Conservation (phyloP, 2,888 invertebrate species). For the Ennomos quercinarius region DNA sequence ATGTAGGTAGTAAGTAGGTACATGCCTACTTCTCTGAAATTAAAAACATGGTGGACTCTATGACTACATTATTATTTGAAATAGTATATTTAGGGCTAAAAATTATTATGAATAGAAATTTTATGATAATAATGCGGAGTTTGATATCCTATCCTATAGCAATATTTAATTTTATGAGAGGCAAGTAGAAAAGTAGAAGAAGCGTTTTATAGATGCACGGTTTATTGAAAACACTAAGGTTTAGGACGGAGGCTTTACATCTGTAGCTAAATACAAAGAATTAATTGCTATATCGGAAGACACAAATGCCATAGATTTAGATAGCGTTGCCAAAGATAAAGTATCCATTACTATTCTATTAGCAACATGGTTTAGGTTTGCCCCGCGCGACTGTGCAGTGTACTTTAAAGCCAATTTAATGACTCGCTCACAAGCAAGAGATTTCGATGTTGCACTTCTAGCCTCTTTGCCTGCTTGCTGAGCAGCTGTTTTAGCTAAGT, state of each 20-base stretch:
- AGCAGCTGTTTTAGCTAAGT: constrained; percentile 78
- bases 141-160: too few relatives aligned
- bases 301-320: constrained; percentile 81
- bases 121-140: too few relatives aligned
- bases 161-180: too few relatives aligned
- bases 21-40: too few relatives aligned
- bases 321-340: constrained; percentile 71
- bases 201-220: too few relatives aligned
- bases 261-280: constrained; percentile 77
- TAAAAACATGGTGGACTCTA: too few relatives aligned
- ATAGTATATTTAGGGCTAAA: too few relatives aligned
- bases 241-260: constrained; percentile 73
- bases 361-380: constrained; percentile 76
- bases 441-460: constrained; percentile 75
- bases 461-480: constrained; percentile 82
- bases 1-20: too few relatives aligned
- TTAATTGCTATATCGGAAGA: constrained; percentile 80
- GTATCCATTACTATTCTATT: constrained; percentile 80
- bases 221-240: constrained; percentile 15
- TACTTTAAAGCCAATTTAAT: constrained; percentile 77
- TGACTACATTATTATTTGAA: too few relatives aligned
- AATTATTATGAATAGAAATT: too few relatives aligned
- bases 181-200: background rate
- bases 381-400: constrained; percentile 76
- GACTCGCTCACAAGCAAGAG: constrained; percentile 73